Conservation (phyloP, 2,113 vertebrate genomes). For the Thymallus thymallus region DNA sequence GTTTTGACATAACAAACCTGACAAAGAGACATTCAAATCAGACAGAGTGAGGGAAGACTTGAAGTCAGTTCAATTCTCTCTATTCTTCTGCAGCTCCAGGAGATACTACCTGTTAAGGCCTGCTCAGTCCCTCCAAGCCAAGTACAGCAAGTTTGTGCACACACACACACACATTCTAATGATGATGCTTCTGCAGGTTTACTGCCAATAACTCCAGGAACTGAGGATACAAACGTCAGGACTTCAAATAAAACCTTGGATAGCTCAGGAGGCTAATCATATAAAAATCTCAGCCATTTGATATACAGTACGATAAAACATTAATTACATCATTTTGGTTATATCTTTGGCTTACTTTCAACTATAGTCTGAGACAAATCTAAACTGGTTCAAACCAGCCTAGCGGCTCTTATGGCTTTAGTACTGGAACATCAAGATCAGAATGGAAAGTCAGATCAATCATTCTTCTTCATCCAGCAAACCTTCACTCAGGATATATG, state of each 20-base stretch:
- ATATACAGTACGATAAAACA: background rate
- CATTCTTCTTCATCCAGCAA: background rate
- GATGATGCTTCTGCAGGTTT: slow-evolving; percentile 39
- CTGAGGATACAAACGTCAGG: slow-evolving; percentile 32
- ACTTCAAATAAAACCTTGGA: background rate
- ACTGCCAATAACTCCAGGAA: slow-evolving; percentile 33
- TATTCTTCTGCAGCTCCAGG: slow-evolving; percentile 33
- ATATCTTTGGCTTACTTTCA: background rate
- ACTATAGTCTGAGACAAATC: background rate
- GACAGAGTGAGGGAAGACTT: background rate
- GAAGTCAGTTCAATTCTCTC: slow-evolving; percentile 7
- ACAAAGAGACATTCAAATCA: slow-evolving; percentile 13
- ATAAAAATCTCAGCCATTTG: background rate
- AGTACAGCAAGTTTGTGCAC: slow-evolving; percentile 35
- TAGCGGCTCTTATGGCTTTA: background rate
- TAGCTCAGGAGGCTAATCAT: background rate
- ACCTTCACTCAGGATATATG: background rate
- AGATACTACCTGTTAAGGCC: slow-evolving; percentile 47
- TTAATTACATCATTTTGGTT: background rate
- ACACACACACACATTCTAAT: slow-evolving; percentile 13
- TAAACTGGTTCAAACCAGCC: background rate
- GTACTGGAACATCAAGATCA: background rate
- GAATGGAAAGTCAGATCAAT: background rate
- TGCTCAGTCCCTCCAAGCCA: slow-evolving; percentile 40
- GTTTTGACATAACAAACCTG: slow-evolving; percentile 14